Base-by-base conservation (phyloP, 2,113 vertebrate genomes). In the Rattus rattus region DNA sequence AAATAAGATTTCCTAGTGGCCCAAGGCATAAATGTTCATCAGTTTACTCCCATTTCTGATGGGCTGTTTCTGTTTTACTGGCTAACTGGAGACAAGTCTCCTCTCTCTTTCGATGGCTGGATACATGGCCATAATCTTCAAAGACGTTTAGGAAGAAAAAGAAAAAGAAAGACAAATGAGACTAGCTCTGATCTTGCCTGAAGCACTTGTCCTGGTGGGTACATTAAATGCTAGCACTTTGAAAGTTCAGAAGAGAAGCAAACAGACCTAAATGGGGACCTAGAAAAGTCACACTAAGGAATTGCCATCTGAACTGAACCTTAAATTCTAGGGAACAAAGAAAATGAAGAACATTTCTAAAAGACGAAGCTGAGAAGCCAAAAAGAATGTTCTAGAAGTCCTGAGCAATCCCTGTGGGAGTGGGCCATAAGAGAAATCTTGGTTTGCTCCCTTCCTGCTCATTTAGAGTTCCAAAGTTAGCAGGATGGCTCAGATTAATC, bases 301-400 rank as follows among this genome's bases (percentile, higher is more conserved):
- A 30, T 8, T 94, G 8, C 36, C 33, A 19, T 77, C 69, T 65
- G 73, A n/a, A 20, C 30, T 65, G 49, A 95, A 94, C 5, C 59
- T 92, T 54, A 70, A 90, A 43, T 63, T 56, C 84, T 24, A 63
- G 0, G 90, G 28, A 43, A 80, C 52, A 52, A 90, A 5, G 67
- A 89, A 28, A 26, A 63, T 10, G n/a, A 24, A 94, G 36, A 33
- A 47, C 2, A 70, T 72, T 80, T 63, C 81, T 65, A 65, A 89
- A 92, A 86, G 13, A 79, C 17, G 93, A 90, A 67, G 84, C 33
- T 86, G 24, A 13, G 54, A 76, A 95, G 88, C 83, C n/a, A 84
- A 22, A 56, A 63, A 87, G 16, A 59, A 30, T 16, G 2, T 67
- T 73, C 22, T 72, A 93, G 84, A 96, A 70, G 47, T 52, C 76